phyloP scores from a whole-genome alignment of 2,888 invertebrate species.

The Dasypolia templi region DNA sequence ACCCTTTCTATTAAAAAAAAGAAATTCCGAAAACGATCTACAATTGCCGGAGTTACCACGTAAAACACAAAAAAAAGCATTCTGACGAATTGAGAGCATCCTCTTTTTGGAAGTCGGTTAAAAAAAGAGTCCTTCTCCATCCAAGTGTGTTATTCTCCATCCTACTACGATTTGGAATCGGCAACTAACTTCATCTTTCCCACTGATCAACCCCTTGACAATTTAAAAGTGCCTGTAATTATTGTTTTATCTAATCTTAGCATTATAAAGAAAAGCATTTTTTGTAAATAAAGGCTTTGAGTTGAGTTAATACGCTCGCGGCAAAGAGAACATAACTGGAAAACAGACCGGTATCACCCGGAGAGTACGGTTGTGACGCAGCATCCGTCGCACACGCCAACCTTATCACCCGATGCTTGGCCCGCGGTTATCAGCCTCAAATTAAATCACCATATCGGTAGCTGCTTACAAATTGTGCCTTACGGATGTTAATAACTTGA shows the following conservation, averaged over 20 bases:
- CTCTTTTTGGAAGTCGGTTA: too few relatives aligned
- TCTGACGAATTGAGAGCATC: too few relatives aligned
- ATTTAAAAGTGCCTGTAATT: too few relatives aligned
- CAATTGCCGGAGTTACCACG: too few relatives aligned
- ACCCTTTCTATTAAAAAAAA: too few relatives aligned
- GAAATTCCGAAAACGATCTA: too few relatives aligned
- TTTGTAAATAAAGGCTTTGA: neutral
- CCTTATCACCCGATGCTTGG: slow-evolving; percentile 45
- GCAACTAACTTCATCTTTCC: neutral
- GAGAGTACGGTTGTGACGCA: slow-evolving; percentile 3
- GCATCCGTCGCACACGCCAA: slow-evolving; percentile 47
- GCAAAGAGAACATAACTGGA: neutral
- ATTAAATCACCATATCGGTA: slow-evolving; percentile 44
- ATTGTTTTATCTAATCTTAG: too few relatives aligned
- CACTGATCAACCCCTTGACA: neutral
- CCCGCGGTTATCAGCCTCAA: slow-evolving; percentile 49
- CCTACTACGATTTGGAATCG: too few relatives aligned
- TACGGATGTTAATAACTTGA: slow-evolving; percentile 8
- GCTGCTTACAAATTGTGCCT: slow-evolving; percentile 34
- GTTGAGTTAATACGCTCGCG: neutral
- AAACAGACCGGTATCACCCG: slow-evolving; percentile 2
- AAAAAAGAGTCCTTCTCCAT: too few relatives aligned
- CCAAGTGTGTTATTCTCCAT: too few relatives aligned
- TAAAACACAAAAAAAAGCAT: too few relatives aligned
- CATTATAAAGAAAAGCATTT: too few relatives aligned